phyloP scores from a whole-genome alignment of 2,888 invertebrate species.

The Lysandra bellargus region DNA sequence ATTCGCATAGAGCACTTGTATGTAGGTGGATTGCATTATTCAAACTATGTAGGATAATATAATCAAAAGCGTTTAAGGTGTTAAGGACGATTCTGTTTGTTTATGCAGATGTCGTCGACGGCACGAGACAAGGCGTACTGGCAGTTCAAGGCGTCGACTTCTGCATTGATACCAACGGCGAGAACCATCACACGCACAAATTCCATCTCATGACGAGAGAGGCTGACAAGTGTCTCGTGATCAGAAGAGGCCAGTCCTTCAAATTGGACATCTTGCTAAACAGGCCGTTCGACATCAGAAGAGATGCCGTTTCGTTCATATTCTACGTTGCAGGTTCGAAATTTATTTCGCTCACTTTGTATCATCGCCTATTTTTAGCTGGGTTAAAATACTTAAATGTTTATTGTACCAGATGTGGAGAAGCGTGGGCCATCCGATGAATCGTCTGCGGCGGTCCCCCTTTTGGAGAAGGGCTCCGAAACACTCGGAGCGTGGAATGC shows the following conservation, averaged over 20 bases:
- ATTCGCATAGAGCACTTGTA: background rate
- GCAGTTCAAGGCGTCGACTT: slow-evolving; percentile 87
- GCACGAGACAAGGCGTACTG: slow-evolving; percentile 80
- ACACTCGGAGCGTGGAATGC: slow-evolving; percentile 87
- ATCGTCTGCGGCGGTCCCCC: slow-evolving; percentile 87
- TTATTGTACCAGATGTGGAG: slow-evolving; percentile 81
- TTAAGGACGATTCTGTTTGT: slow-evolving; percentile 35
- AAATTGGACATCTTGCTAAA: slow-evolving; percentile 86
- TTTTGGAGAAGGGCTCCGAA: slow-evolving; percentile 82
- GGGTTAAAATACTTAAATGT: slow-evolving; percentile 39
- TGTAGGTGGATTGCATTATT: slow-evolving; percentile 22
- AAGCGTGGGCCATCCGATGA: slow-evolving; percentile 90
- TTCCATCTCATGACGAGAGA: slow-evolving; percentile 86
- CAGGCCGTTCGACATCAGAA: slow-evolving; percentile 85
- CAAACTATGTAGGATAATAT: background rate
- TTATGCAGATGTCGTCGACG: slow-evolving; percentile 72
- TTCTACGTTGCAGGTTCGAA: slow-evolving; percentile 86
- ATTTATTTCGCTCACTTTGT: slow-evolving; percentile 34
- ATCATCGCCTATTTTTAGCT: slow-evolving; percentile 41
- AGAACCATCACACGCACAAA: slow-evolving; percentile 87
- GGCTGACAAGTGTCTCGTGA: slow-evolving; percentile 84
- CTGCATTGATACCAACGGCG: slow-evolving; percentile 86
- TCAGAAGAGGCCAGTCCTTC: slow-evolving; percentile 92
- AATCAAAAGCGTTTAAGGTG: background rate
- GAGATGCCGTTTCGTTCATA: slow-evolving; percentile 91